Conservation (phyloP, 2,797 vertebrate species). For the Thripadectes ignobilis region DNA sequence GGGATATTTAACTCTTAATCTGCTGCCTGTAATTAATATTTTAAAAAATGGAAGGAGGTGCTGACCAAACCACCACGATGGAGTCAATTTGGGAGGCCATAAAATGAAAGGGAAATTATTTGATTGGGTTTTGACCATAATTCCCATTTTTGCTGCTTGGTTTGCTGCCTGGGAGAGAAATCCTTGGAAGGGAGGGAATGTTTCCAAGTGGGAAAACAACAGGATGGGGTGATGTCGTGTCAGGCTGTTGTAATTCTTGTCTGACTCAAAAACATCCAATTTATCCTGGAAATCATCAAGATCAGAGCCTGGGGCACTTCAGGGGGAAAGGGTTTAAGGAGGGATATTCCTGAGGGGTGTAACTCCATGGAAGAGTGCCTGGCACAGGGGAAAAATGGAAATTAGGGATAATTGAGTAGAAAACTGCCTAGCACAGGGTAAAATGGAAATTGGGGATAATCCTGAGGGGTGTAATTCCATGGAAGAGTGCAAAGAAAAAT, state of each 20-base stretch:
- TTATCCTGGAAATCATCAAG: background rate
- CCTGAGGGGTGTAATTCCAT: too few relatives aligned
- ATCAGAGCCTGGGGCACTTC: background rate
- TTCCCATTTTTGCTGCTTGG: background rate
- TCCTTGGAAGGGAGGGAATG: background rate
- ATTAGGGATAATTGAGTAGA: background rate
- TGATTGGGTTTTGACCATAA: background rate
- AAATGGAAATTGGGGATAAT: too few relatives aligned
- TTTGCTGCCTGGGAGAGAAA: background rate
- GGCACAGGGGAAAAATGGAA: background rate
- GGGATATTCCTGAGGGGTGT: background rate
- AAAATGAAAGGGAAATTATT: background rate
- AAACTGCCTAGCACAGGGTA: fast-evolving
- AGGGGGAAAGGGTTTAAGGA: too few relatives aligned
- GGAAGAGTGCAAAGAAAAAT: background rate
- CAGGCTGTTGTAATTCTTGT: background rate
- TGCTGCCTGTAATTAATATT: background rate
- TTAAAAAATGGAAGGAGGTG: background rate
- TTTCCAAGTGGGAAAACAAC: background rate
- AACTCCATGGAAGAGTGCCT: background rate
- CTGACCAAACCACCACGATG: background rate
- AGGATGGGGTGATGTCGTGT: background rate
- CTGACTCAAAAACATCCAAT: background rate
- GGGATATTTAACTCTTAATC: background rate
- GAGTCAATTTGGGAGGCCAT: background rate